These are phyloP conservation scores for Oncorhynchus gorbuscha DNA, from an alignment of 2,113 vertebrate genomes.

Conservation along the genomic window DNA sequence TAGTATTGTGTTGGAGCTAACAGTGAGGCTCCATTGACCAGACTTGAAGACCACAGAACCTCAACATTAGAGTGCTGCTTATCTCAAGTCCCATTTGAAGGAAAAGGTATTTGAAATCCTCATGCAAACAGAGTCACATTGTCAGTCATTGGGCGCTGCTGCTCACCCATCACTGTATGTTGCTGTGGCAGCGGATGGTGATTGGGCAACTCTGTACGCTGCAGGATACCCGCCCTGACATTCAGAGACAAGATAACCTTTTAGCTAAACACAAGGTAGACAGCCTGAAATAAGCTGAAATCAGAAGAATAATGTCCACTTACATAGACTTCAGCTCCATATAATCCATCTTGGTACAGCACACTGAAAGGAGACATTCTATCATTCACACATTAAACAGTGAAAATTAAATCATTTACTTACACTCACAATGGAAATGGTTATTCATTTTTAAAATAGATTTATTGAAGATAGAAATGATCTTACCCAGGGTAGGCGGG, in stretches of 20 bases:
- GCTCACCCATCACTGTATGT: constrained; percentile 82
- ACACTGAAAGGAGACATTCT: constrained; percentile 60
- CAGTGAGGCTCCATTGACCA: neutral
- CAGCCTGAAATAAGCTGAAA: neutral
- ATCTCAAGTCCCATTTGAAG: too few species aligned
- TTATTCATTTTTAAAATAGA: neutral
- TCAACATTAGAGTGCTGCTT: too few species aligned
- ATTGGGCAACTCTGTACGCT: constrained; percentile 79
- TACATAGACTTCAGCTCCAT: constrained; percentile 80
- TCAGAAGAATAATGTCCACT: constrained; percentile 25
- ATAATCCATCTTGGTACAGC: constrained; percentile 80
- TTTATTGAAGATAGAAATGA: neutral
- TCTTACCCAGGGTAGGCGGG: constrained; percentile 79
- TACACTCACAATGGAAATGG: too few species aligned
- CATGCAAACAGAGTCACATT: too few species aligned
- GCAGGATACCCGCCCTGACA: constrained; percentile 77
- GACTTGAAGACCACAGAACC: too few species aligned
- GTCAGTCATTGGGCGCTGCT: neutral
- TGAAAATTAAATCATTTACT: neutral
- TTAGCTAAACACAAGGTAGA: neutral
- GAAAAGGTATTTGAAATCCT: too few species aligned
- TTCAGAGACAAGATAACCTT: neutral
- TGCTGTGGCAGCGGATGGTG: constrained; percentile 73
- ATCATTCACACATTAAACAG: neutral
- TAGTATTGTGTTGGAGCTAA: neutral